phyloP scores from a whole-genome alignment of 2,113 vertebrate genomes.

The Corvus cornix region DNA sequence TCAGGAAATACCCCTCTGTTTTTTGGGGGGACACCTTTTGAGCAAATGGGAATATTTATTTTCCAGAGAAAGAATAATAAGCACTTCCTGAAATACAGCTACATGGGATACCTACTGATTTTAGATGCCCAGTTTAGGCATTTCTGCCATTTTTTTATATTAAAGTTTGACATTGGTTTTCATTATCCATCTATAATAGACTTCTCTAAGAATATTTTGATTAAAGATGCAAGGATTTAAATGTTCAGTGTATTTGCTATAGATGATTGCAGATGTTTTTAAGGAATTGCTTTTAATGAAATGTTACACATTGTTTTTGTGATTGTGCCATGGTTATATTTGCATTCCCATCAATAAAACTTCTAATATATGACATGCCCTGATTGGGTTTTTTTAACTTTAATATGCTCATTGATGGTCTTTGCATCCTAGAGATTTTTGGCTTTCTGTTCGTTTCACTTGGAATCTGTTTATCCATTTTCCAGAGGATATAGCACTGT shows the following conservation, averaged over 20 bases:
- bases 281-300: constrained; percentile 27
- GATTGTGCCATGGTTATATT: constrained; percentile 14
- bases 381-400: constrained; percentile 25
- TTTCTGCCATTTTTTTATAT: not conserved
- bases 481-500: not conserved
- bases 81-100: constrained; percentile 10
- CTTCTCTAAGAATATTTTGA: not conserved
- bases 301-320: constrained; percentile 23
- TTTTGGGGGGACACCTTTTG: not conserved
- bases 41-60: not conserved
- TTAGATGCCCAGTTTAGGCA: not conserved
- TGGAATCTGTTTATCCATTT: not conserved
- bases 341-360: constrained; percentile 62
- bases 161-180: not conserved
- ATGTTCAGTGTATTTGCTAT: constrained; percentile 17
- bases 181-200: not conserved
- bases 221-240: not conserved
- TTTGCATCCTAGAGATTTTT: not conserved
- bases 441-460: not conserved
- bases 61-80: not conserved
- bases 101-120: not conserved
- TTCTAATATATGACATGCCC: not conserved
- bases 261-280: constrained; percentile 63
- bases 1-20: not conserved
- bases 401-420: not conserved